These are phyloP conservation scores for Scleropages formosus DNA, from an alignment of 2,797 vertebrate genomes.

Conservation along the genomic window DNA sequence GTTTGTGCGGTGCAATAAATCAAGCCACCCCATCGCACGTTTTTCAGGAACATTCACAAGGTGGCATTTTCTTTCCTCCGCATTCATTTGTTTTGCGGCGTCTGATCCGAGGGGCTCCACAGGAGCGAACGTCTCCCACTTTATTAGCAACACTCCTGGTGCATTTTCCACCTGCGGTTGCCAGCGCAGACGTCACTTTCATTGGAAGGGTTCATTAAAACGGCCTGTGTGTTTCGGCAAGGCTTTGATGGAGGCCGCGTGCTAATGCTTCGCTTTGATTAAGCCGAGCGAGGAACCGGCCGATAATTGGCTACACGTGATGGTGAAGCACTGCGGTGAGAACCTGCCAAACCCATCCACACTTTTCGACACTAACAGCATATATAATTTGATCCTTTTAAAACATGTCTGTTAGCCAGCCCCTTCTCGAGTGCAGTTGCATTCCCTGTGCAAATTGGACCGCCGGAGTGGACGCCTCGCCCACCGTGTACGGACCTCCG, in stretches of 20 bases:
- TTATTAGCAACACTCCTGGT: no score
- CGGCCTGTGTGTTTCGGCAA: no score
- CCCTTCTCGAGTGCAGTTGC: background rate
- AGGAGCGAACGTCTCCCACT: no score
- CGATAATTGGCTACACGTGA: background rate
- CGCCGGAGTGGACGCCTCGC: background rate
- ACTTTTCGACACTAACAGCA: background rate
- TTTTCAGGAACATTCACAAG: background rate
- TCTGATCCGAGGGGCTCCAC: no score
- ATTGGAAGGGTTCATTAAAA: constrained; percentile 3
- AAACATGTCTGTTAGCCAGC: background rate
- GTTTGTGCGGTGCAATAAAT: background rate
- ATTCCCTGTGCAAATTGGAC: background rate
- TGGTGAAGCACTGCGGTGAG: background rate
- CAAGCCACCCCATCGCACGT: background rate
- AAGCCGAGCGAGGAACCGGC: background rate
- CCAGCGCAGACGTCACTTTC: background rate
- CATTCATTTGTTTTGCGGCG: background rate
- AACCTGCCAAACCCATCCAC: background rate
- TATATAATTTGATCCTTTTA: background rate
- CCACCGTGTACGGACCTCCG: background rate
- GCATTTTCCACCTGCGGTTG: background rate
- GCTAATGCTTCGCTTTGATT: background rate
- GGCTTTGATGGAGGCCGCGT: background rate
- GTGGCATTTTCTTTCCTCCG: background rate